Evolutionary conservation across 2,113 vertebrate genomes (phyloP), one percentile per base, ranked within the genome.

Genomic region (Pardalotus punctatus): DNA sequence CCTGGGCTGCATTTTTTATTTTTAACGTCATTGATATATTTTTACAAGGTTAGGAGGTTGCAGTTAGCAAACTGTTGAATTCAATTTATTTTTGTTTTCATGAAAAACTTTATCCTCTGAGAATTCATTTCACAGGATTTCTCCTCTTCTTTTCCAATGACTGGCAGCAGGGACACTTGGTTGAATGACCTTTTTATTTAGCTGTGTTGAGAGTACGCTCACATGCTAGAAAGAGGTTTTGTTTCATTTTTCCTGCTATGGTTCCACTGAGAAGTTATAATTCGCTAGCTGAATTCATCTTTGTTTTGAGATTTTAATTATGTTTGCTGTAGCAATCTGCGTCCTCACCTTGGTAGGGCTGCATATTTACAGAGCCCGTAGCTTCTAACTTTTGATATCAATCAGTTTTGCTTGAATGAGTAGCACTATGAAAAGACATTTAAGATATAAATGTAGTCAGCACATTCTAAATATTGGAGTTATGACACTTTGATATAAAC

Each of bases 81-180:
- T 80, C 27, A 87, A 90, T 95, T 91, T 96, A 73, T 93, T 93
- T 93, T 88, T 92, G 35, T 81, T 96, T 96, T 96, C 54, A 90
- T 86, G 51, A 94, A 86, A 90, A 93, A 31, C 35, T 85, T 93
- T 47, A 51, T 90, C 84, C 85, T 95, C 43, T 2, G 85, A 94
- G 94, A 95, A 91, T 91, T 80, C 23, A 76, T 90, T 94, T 79
- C 87, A 91, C 56, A 57, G 66, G 57, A 60, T 88, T 95, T 89
- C 36, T 89, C 14, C 10, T 83, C 70, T 81, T 88, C 74, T 81
- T 86, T 95, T 91, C 15, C 36, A 81, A 36, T 87, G 79, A 94
- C 61, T 87, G 94, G 73, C 91, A 96, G 84, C 61, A 78, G 69
- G 53, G 45, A 91, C 18, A 53, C 65, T 91, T 86, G 76, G 31